A percentile compares a stretch with the other conserved stretches of the same genome.
phyloP scores from a whole-genome alignment of 2,113 vertebrate species.

The Jaculus jaculus region DNA sequence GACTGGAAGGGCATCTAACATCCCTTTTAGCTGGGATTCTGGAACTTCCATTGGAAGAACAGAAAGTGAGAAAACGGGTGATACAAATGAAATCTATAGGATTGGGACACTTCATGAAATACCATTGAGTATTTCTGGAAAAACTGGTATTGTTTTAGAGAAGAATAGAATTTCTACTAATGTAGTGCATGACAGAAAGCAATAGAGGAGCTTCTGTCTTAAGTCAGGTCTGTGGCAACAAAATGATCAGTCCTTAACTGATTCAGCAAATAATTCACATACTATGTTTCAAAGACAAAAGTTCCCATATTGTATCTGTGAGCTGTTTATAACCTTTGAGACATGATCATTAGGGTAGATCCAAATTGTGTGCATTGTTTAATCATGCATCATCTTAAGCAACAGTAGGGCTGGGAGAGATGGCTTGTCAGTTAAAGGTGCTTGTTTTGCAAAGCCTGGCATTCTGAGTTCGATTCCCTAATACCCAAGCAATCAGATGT shows the following conservation, averaged over 20 bases:
- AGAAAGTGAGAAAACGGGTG: not conserved
- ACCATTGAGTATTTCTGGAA: not conserved
- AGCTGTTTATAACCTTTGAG: not conserved
- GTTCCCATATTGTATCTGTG: not conserved
- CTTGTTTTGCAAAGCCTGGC: too few relatives aligned
- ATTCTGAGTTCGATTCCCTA: too few relatives aligned
- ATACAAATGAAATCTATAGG: not conserved
- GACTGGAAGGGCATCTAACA: not conserved
- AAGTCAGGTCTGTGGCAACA: not conserved
- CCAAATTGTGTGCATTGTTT: not conserved
- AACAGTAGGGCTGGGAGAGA: not conserved
- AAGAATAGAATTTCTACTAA: not conserved
- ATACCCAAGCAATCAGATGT: too few relatives aligned
- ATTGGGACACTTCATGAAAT: not conserved
- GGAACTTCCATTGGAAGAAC: not conserved
- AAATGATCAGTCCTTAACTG: not conserved
- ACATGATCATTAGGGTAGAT: not conserved
- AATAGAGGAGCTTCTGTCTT: not conserved
- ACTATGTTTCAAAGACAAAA: not conserved
- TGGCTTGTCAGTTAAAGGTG: too few relatives aligned
- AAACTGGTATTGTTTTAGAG: constrained; percentile 10
- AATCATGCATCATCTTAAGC: not conserved
- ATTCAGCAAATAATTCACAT: not conserved
- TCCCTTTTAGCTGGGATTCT: not conserved
- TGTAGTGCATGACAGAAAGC: not conserved